Base-by-base conservation (phyloP, 2,113 vertebrate genomes). In the Formicarius rufipectus region DNA sequence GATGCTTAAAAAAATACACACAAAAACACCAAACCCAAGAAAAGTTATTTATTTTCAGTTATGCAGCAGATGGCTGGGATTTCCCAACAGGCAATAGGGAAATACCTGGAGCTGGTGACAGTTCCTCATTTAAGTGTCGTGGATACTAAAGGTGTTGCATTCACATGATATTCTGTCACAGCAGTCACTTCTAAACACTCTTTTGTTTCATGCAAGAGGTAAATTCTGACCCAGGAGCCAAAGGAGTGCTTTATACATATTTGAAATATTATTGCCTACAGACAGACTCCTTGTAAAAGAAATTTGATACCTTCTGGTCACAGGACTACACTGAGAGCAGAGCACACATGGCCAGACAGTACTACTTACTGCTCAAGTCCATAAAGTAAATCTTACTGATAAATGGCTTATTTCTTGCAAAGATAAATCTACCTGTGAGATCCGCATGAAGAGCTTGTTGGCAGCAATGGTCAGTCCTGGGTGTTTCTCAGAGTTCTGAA, bases 391-490 rank as follows among this genome's bases (percentile, higher is more conserved):
- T 18, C 50, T 22, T 30, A 4, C 47, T 50, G 42, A 18, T 12
- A 30, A 63, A 11, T 50, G 25, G 25, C 31, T 1, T 4, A 7
- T 55, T 84, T 35, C 42, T 62, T 58, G 30, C 45, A 12, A 45
- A 87, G 69, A 25, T 12, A 53, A 73, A 39, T 19, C 24, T 24
- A 25, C 62, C 58, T 25, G 35, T 1, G 28, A 35, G 31, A 35
- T 14, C 33, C 49, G 33, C 3, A 0, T 1, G 2, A 63, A 66
- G 35, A 77, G 33, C 28, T 44, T 18, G 24, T 6, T 23, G 50
- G 74, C 82, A 60, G n/a, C 55, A 22, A 1, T 5, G 21, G 44
- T 21, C 30, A 24, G 14, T 31, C 0, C 0, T 8, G 23, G n/a
- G 19, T 47, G 60, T 23, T 80, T 47, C 28, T 22, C 10, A 1